Conservation (phyloP, 2,888 invertebrate species). For the Nymphalis urticae region DNA sequence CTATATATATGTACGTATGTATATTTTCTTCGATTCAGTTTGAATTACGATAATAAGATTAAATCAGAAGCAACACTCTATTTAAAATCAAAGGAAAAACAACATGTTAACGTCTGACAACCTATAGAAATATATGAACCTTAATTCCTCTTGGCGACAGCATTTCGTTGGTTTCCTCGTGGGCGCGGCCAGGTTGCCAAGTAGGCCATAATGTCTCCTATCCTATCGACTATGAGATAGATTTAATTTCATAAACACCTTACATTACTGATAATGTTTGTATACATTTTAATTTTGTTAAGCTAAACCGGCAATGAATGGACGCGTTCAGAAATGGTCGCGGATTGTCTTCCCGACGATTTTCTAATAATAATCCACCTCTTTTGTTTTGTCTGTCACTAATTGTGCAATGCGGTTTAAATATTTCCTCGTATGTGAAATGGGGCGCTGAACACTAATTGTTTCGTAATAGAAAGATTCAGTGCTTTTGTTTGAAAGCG, state of each 20-base stretch:
- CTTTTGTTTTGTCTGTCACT: constrained; percentile 74
- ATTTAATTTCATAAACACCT: constrained; percentile 32
- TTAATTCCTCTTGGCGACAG: constrained; percentile 45
- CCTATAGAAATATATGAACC: constrained; percentile 38
- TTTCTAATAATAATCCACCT: constrained; percentile 59
- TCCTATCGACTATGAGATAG: constrained; percentile 48
- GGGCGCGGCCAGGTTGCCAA: constrained; percentile 67
- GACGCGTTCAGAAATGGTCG: not conserved
- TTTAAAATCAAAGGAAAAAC: constrained; percentile 31
- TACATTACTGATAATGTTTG: constrained; percentile 46
- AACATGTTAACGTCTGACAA: constrained; percentile 22
- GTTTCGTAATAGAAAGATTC: constrained; percentile 56
- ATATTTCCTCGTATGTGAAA: constrained; percentile 71
- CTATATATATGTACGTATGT: too few species aligned
- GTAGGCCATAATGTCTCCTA: constrained; percentile 71
- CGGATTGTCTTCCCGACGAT: not conserved
- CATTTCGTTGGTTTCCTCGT: constrained; percentile 68
- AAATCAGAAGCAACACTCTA: constrained; percentile 17
- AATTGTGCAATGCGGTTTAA: constrained; percentile 68
- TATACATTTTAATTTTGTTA: not conserved
- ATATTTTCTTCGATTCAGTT: too few species aligned
- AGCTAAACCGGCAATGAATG: constrained; percentile 40
- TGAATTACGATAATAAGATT: not conserved
- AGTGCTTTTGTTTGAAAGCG: constrained; percentile 18
- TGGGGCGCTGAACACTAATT: constrained; percentile 61